A percentile compares a stretch with the other conserved stretches of the same genome.
Conservation (phyloP, 2,888 invertebrate species). For the Argyra leucocephala region DNA sequence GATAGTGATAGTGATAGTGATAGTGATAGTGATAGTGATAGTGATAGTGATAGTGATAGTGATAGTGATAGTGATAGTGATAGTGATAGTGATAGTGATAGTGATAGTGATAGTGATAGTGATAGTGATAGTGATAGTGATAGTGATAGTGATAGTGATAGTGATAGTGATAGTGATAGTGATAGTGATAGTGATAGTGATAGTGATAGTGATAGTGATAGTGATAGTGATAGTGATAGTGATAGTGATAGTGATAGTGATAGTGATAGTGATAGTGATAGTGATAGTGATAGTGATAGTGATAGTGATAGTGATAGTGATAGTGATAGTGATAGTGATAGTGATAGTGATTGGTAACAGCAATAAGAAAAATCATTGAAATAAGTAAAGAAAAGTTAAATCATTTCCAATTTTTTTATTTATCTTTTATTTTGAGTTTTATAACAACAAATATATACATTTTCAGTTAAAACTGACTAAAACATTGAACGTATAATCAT, state of each 20-base stretch:
- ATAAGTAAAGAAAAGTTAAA: too few species aligned
- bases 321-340: slow-evolving; percentile 11
- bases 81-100: slow-evolving; percentile 10
- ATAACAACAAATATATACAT: too few species aligned
- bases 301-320: slow-evolving; percentile 11
- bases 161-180: slow-evolving; percentile 11
- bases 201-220: slow-evolving; percentile 11
- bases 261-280: too few species aligned
- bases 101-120: slow-evolving; percentile 11
- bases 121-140: slow-evolving; percentile 9
- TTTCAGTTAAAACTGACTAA: too few species aligned
- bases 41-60: slow-evolving; percentile 11
- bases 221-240: slow-evolving; percentile 9
- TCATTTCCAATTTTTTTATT: too few species aligned
- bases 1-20: slow-evolving; percentile 11
- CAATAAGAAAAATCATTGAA: too few species aligned
- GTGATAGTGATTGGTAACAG: too few species aligned
- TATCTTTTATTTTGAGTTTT: too few species aligned
- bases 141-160: slow-evolving; percentile 9
- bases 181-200: slow-evolving; percentile 11
- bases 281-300: slow-evolving; percentile 4
- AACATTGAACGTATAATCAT: too few species aligned
- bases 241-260: too few species aligned
- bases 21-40: slow-evolving; percentile 7
- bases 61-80: slow-evolving; percentile 11